Percentiles rank a stretch among this genome's conserved stretches.
phyloP scores from a whole-genome alignment of 2,113 vertebrate species.

The Saccopteryx bilineata region DNA sequence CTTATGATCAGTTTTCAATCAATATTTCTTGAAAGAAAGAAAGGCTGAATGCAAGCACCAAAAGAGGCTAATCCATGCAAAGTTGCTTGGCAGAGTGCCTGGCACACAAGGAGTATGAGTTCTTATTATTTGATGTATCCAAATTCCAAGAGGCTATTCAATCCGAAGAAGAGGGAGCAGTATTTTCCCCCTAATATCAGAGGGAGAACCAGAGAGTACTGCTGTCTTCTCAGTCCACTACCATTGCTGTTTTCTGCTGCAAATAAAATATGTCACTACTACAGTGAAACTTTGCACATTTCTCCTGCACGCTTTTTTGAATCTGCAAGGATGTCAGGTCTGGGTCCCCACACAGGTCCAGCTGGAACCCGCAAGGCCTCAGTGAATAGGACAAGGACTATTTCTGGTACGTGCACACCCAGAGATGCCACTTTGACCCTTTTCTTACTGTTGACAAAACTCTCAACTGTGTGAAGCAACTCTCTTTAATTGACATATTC shows the following conservation, averaged over 20 bases:
- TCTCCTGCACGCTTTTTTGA: not conserved
- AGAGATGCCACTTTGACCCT: not conserved
- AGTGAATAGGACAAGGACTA: not conserved
- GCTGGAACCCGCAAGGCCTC: not conserved
- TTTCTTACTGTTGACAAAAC: not conserved
- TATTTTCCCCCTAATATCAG: not conserved
- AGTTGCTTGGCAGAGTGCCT: not conserved
- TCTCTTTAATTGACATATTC: not conserved
- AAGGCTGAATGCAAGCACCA: not conserved
- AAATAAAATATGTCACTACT: not conserved
- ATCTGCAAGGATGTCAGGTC: not conserved
- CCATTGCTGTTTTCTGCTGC: not conserved
- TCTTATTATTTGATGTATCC: slow-evolving; percentile 16
- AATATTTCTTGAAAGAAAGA: slow-evolving; percentile 41
- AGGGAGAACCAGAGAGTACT: not conserved
- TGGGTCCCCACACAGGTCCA: not conserved
- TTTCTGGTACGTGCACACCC: not conserved
- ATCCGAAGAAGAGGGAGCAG: not conserved
- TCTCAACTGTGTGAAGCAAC: not conserved
- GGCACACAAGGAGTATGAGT: not conserved
- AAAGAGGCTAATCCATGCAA: not conserved
- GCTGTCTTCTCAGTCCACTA: not conserved
- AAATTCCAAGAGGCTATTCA: not conserved
- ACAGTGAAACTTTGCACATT: not conserved
- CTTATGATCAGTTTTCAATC: not conserved